Evolutionary conservation across 2,113 vertebrate species (phyloP).

Genomic region (Eptatretus burgeri): DNA sequence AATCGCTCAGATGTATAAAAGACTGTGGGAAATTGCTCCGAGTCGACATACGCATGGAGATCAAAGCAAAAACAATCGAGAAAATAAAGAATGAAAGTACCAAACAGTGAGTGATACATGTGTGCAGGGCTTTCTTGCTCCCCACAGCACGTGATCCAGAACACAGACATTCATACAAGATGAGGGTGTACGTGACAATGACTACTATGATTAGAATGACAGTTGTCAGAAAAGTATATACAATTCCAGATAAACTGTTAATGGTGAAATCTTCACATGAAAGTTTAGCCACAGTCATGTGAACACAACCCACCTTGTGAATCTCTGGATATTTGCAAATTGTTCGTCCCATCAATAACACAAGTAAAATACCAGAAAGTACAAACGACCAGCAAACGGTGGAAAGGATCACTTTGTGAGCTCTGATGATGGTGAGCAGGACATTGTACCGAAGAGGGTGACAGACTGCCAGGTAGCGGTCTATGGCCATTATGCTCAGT

Average conservation of each 20-base stretch:
- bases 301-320: not conserved
- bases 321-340: not conserved
- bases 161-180: not conserved
- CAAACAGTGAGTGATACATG: too few relatives aligned
- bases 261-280: not conserved
- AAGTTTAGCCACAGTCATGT: conserved; percentile 2
- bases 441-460: not conserved
- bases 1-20: too few relatives aligned
- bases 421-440: not conserved
- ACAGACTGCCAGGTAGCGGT: conserved; percentile 1
- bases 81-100: too few relatives aligned
- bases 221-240: not conserved
- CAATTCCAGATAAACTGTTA: not conserved
- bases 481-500: not conserved
- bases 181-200: not conserved
- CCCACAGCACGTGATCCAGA: too few relatives aligned
- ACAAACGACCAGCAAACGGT: not conserved
- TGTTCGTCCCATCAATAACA: not conserved
- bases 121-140: too few relatives aligned
- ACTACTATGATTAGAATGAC: not conserved
- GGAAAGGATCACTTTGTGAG: not conserved
- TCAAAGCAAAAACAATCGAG: too few relatives aligned
- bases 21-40: too few relatives aligned
- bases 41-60: too few relatives aligned
- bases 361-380: not conserved